Evolutionary conservation across 2,113 vertebrate species (phyloP).

Genomic region (Todiramphus saurophagus): DNA sequence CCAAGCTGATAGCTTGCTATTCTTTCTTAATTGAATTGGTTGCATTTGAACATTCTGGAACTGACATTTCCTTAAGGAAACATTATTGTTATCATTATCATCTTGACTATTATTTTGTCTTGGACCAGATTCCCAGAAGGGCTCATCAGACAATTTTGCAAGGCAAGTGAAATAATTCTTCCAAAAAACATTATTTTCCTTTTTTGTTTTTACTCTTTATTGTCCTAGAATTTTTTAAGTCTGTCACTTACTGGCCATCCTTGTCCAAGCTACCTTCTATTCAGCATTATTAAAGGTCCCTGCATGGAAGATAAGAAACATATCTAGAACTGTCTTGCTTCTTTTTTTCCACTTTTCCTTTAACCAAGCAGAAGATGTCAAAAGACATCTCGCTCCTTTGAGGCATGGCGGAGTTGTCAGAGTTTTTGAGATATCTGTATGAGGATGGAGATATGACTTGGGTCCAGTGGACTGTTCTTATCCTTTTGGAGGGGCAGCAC

Average conservation of each 20-base stretch:
- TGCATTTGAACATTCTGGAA: background rate
- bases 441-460: background rate
- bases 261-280: background rate
- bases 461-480: background rate
- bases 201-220: background rate
- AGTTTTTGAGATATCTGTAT: background rate
- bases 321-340: background rate
- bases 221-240: background rate
- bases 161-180: background rate
- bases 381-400: background rate
- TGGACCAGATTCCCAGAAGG: background rate
- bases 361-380: background rate
- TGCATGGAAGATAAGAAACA: background rate
- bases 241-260: background rate
- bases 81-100: background rate
- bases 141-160: background rate
- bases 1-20: background rate
- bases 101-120: background rate
- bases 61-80: background rate
- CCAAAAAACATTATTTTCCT: background rate
- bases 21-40: background rate
- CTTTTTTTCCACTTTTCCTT: background rate
- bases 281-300: background rate
- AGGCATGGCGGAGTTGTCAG: accelerated
- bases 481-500: background rate